Percentiles rank a stretch among this genome's conserved stretches.
Evolutionary conservation across 92 coral and sea anemone genomes (phyloP).

Genomic region (Parazoanthus atlanticus): DNA sequence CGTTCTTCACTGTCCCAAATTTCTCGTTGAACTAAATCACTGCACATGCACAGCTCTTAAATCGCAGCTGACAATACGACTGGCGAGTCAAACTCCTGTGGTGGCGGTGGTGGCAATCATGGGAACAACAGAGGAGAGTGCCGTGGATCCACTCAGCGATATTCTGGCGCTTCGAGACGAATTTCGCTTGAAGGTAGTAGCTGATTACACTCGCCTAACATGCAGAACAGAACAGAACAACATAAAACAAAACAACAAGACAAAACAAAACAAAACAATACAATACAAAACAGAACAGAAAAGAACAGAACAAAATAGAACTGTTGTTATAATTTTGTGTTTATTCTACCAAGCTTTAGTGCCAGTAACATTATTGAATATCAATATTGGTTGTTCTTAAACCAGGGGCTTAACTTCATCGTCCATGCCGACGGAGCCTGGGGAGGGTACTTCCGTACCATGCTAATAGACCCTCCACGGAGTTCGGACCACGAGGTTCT

Average conservation of each 20-base stretch:
- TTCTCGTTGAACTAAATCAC: not conserved
- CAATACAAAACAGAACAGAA: too few species aligned
- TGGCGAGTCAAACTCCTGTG: constrained; percentile 63
- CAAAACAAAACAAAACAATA: too few species aligned
- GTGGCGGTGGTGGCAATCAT: constrained; percentile 74
- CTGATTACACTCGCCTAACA: not conserved
- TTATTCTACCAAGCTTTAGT: too few species aligned
- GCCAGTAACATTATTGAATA: too few species aligned
- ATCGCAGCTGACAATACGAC: constrained; percentile 48
- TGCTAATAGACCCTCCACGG: constrained; percentile 51
- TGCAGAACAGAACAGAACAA: too few species aligned
- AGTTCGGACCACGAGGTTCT: not conserved
- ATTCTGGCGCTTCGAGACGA: constrained; percentile 66
- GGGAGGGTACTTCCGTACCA: constrained; percentile 91
- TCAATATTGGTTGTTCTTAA: not conserved
- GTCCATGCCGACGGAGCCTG: constrained; percentile 90
- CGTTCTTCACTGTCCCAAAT: not conserved
- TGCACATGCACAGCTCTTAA: constrained; percentile 46
- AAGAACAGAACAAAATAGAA: not conserved
- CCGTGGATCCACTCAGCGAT: constrained; percentile 85
- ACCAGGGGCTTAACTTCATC: constrained; percentile 80
- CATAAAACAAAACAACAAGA: too few species aligned
- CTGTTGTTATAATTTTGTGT: not conserved
- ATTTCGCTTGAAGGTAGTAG: constrained; percentile 66
- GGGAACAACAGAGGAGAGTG: constrained; percentile 96